These are phyloP conservation scores for Tamandua tetradactyla DNA, from an alignment of 2,797 vertebrate species.

Conservation along the genomic window DNA sequence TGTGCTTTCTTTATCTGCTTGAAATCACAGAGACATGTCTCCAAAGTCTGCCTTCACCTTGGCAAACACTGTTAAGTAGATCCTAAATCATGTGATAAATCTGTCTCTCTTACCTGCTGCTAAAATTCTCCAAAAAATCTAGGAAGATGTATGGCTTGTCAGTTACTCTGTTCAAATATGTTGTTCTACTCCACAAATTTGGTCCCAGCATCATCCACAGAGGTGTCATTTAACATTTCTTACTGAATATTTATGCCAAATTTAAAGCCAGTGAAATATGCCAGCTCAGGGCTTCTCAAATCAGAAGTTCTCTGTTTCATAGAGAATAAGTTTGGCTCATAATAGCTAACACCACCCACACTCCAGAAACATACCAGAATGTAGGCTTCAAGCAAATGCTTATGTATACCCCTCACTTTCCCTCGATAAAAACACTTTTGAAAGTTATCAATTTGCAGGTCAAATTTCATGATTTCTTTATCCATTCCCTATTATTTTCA, in stretches of 20 bases:
- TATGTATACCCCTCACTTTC: not conserved
- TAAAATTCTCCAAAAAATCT: not conserved
- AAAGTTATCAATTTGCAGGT: not conserved
- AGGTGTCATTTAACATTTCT: conserved; percentile 1
- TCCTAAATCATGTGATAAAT: not conserved
- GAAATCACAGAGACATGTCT: conserved; percentile 1
- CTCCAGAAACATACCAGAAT: not conserved
- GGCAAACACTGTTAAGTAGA: not conserved
- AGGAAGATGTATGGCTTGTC: not conserved
- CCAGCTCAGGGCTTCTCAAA: conserved; percentile 58
- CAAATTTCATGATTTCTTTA: not conserved
- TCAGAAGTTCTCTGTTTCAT: conserved; percentile 64
- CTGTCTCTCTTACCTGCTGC: not conserved
- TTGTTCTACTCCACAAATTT: not conserved
- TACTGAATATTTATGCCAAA: not conserved
- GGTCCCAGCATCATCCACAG: not conserved
- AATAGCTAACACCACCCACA: conserved; percentile 37
- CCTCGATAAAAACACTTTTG: not conserved
- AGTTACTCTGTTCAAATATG: not conserved
- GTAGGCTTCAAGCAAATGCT: not conserved
- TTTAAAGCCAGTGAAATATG: conserved; percentile 39
- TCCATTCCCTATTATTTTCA: not conserved
- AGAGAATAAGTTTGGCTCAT: conserved; percentile 58
- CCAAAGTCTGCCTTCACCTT: not conserved
- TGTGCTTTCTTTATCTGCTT: not conserved